Evolutionary conservation across 2,797 vertebrate genomes (phyloP), one percentile per base, ranked within the genome.

Genomic region (Notamacropus eugenii): DNA sequence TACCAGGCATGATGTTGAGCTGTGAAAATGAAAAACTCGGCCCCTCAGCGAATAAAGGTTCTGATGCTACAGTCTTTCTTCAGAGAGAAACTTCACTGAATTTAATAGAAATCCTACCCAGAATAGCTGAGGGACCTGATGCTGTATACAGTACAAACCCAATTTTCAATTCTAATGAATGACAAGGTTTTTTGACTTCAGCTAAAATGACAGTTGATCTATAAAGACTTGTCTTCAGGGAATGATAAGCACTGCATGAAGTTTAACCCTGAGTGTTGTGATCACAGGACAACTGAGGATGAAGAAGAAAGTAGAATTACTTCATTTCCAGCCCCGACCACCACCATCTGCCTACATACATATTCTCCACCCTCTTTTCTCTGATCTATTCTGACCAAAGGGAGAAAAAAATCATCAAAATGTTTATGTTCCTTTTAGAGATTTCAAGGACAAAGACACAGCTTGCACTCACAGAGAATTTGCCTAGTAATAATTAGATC

Each of bases 1-100:
- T 98, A 98, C 97, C 92, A 97, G 92, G 95, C 94, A 97, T 98
- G 97, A 98, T 95, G 96, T 55, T 97, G 97, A 98, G 94, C 98
- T 98, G 97, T 96, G 96, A 98, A 97, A 96, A 97, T 92, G 94
- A 96, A 96, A 95, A 96, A 90, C 93, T 54, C 55, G 52, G 40
- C 67, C 34, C 54, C 94, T 90, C 34, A 12, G 57, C 2, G 9
- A 94, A 94, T 28, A 90, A 93, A 90, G 87, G 55, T 28, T 92
- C 93, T 95, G 54, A 92, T 94, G 93, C 91, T 52, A 59, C 4
- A 29, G 46, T 34, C 46, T 93, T 58, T 74, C 87, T 93, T 95
- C 52, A 0, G 54, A 55, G 52, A 22, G 59, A 62, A 94, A 91
- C 87, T 1, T 40, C 40, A 0, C 13, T 50, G 58, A 93, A 67